Evolutionary conservation across 2,888 invertebrate genomes (phyloP).

Genomic region (Syritta pipiens): DNA sequence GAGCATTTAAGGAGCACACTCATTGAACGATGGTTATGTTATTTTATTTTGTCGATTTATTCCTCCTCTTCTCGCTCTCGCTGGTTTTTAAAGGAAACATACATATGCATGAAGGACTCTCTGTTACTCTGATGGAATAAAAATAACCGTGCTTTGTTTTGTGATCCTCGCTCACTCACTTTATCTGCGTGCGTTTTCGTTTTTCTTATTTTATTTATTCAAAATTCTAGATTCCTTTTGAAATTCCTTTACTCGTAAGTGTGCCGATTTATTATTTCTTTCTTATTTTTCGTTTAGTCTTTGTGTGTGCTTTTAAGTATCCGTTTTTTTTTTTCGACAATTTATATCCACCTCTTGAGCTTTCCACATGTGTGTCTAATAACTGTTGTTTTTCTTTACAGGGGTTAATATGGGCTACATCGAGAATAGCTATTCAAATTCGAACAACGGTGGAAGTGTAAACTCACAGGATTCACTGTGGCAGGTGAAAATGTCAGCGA

Average conservation of each 20-base stretch:
- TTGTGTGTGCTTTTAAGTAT: background rate
- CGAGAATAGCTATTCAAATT: slow-evolving; percentile 95
- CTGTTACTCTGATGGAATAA: slow-evolving; percentile 39
- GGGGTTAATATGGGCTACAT: slow-evolving; percentile 94
- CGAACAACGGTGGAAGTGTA: slow-evolving; percentile 96
- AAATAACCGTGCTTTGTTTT: slow-evolving; percentile 42
- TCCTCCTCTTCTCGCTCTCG: background rate
- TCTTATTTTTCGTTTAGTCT: background rate
- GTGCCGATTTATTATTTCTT: too few species aligned
- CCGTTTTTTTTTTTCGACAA: background rate
- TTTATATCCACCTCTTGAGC: background rate
- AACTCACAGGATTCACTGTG: slow-evolving; percentile 96
- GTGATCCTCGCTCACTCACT: background rate
- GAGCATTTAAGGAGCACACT: slow-evolving; percentile 11
- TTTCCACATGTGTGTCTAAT: background rate
- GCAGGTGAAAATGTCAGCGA: slow-evolving; percentile 95
- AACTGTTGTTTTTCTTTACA: slow-evolving; percentile 75
- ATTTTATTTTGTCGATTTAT: slow-evolving; percentile 19
- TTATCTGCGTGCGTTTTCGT: background rate
- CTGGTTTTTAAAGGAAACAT: background rate
- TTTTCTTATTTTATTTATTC: slow-evolving; percentile 6
- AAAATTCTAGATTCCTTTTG: too few species aligned
- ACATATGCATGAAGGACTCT: slow-evolving; percentile 34
- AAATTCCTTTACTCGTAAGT: too few species aligned
- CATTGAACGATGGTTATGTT: slow-evolving; percentile 24